A percentile compares a stretch with the other conserved stretches of the same genome.
phyloP scores from a whole-genome alignment of 2,888 invertebrate genomes.

The Horisme vitalbata region DNA sequence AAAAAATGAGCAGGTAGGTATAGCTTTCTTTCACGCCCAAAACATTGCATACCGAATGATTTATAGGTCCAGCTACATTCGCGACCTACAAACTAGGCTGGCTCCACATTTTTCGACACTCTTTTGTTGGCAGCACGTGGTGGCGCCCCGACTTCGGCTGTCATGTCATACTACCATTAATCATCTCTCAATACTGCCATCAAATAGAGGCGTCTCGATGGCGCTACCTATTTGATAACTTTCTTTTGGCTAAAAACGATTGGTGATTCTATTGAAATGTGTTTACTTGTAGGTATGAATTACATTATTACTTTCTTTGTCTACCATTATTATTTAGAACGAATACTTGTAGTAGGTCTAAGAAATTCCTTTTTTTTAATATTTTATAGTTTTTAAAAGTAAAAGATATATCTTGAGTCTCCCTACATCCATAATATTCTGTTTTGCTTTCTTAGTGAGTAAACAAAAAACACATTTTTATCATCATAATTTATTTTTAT shows the following conservation, averaged over 20 bases:
- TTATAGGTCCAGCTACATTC: constrained; percentile 73
- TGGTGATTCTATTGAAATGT: constrained; percentile 18
- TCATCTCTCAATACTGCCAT: constrained; percentile 78
- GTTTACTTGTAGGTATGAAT: background rate
- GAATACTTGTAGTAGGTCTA: no score
- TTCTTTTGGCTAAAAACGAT: constrained; percentile 28
- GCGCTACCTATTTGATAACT: constrained; percentile 60
- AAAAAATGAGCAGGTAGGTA: no score
- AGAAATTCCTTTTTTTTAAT: no score
- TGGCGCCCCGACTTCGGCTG: constrained; percentile 75
- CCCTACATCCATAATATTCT: no score
- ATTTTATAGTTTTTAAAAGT: no score
- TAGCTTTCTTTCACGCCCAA: constrained; percentile 20
- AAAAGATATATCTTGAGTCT: no score
- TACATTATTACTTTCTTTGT: no score
- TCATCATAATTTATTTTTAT: constrained; percentile 81
- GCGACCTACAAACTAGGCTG: constrained; percentile 77
- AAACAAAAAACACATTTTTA: constrained; percentile 52
- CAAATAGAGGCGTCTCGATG: constrained; percentile 71
- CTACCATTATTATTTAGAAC: no score
- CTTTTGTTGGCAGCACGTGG: constrained; percentile 77
- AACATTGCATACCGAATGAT: constrained; percentile 59
- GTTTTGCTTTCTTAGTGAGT: no score
- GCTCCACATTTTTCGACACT: constrained; percentile 79
- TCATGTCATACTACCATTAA: constrained; percentile 79